phyloP scores from a whole-genome alignment of 1,140 invertebrate genomes.

The Nasonia giraulti region DNA sequence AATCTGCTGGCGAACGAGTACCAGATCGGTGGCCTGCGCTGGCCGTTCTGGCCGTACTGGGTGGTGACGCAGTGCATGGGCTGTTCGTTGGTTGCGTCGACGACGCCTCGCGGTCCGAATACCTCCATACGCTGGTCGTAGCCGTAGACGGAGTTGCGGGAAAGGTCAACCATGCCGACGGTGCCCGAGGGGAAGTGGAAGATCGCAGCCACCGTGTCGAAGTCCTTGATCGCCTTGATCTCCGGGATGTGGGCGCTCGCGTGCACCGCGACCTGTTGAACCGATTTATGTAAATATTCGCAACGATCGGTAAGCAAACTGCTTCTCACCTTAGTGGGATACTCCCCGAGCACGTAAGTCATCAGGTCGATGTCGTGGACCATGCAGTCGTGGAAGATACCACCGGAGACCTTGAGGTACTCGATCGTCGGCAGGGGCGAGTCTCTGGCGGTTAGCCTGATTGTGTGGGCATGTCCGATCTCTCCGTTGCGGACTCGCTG shows the following conservation, averaged over 20 bases:
- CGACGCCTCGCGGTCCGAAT: slow-evolving; percentile 78
- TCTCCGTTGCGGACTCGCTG: slow-evolving; percentile 75
- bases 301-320: not conserved
- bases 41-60: slow-evolving; percentile 69
- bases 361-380: slow-evolving; percentile 83
- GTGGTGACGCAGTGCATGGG: slow-evolving; percentile 73
- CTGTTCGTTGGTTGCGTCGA: slow-evolving; percentile 77
- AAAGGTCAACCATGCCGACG: slow-evolving; percentile 79
- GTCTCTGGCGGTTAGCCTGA: slow-evolving; percentile 80
- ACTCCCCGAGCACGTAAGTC: slow-evolving; percentile 79
- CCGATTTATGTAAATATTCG: not conserved
- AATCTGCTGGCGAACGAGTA: slow-evolving; percentile 81
- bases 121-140: slow-evolving; percentile 84
- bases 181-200: slow-evolving; percentile 80
- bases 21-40: slow-evolving; percentile 75
- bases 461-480: slow-evolving; percentile 78
- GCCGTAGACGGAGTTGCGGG: slow-evolving; percentile 78
- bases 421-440: slow-evolving; percentile 78
- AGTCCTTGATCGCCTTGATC: slow-evolving; percentile 78
- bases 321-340: slow-evolving; percentile 70
- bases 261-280: slow-evolving; percentile 72
- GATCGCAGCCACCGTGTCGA: slow-evolving; percentile 79
- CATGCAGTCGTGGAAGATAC: slow-evolving; percentile 84
- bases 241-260: slow-evolving; percentile 77
- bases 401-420: slow-evolving; percentile 80